phyloP scores from a whole-genome alignment of 2,888 invertebrate species.

The Scaptomyza cyrtandrae region DNA sequence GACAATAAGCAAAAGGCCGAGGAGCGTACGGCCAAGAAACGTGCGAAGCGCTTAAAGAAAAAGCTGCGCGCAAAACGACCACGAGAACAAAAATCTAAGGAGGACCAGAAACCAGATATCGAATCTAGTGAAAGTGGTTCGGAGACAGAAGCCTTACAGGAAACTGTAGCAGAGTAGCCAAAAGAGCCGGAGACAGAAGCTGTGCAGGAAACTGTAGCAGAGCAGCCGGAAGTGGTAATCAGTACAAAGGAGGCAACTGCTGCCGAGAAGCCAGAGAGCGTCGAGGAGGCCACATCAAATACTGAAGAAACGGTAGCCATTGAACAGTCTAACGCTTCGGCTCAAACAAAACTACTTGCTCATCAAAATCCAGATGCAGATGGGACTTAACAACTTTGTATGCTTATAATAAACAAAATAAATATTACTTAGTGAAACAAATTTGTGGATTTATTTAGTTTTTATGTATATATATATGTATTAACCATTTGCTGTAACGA shows the following conservation, averaged over 20 bases:
- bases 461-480: slow-evolving; percentile 48
- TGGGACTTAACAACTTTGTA: slow-evolving; percentile 9
- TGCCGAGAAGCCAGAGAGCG: not conserved
- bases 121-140: slow-evolving; percentile 57
- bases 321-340: not conserved
- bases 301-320: not conserved
- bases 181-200: not conserved
- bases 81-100: slow-evolving; percentile 40
- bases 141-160: slow-evolving; percentile 22
- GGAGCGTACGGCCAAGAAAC: slow-evolving; percentile 94
- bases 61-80: slow-evolving; percentile 86
- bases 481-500: slow-evolving; percentile 53
- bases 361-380: not conserved
- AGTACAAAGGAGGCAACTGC: not conserved
- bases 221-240: not conserved
- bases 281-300: not conserved
- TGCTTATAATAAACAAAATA: slow-evolving; percentile 18
- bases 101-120: slow-evolving; percentile 12
- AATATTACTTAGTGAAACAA: slow-evolving; percentile 57
- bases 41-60: slow-evolving; percentile 93
- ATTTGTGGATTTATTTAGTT: slow-evolving; percentile 59
- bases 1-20: slow-evolving; percentile 89
- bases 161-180: not conserved
- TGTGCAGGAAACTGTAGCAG: not conserved
- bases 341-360: too few species aligned